Base-by-base conservation (phyloP, 2,113 vertebrate genomes). In the Embiotoca jacksoni region DNA sequence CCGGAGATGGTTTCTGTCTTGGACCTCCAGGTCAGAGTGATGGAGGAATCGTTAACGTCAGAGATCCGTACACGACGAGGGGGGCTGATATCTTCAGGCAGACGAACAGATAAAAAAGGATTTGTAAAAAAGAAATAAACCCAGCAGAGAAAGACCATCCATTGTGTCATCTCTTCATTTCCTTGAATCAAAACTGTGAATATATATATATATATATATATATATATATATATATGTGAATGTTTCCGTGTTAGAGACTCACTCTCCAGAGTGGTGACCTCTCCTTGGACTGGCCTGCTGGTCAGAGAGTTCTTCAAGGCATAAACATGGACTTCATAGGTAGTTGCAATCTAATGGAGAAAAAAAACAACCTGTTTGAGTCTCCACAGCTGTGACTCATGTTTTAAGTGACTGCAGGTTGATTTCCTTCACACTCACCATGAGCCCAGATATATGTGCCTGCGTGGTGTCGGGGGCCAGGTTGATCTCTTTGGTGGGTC, bases 401-500 rank as follows among this genome's bases (percentile, higher is more conserved):
- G 46, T 13, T 49, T 49, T 49, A 4, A 53, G 16, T 36, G 53
- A 39, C 33, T 13, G 11, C 6, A 31, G 41, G 0, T 47, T 16
- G 0, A 56, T 49, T 78, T 0, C 0, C n/a, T 49, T 72, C n/a
- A 23, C 15, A 0, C 64, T 74, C 93, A 99, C 98, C 98, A 98
- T 99, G 76, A 99, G 94, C 82, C 97, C 96, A 35, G 96, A 93
- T 59, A 99, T 92, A 0, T 96, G 92, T 41, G 96, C 96, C 49
- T 95, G 95, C 0, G 95, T 95, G 35, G 96, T 94, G 75, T 99
- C 97, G 0, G 98, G 97, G 53, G 97, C 89, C 81, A 99, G 90
- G 81, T 96, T 96, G 71, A 98, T 95, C 89, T 99, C 97, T 58
- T 98, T 98, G 91, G 96, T 96, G 0, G 98, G 98, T 1, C 97